Evolutionary conservation across 1,140 invertebrate species (phyloP), one percentile per base, ranked within the genome.

Genomic region (Ptiloglossa arizonensis): DNA sequence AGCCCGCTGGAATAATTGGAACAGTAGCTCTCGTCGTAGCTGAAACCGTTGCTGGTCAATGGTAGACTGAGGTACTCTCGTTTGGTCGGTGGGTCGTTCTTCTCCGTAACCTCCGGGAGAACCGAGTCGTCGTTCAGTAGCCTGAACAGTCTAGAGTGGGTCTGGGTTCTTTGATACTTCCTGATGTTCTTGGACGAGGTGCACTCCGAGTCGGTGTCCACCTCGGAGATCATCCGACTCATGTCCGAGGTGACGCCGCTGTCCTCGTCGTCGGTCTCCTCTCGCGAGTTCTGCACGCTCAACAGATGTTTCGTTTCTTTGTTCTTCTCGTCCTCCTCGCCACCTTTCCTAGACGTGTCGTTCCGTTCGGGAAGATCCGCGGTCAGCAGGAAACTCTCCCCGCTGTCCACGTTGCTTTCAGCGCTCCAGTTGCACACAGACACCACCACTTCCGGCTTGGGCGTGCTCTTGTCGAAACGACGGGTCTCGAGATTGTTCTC

Each of bases 201-300:
- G 67, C 93, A 93, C 48, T 96, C 95, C 3, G 94, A 94, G 70
- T 95, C 95, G 0, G 94, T 94, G 60, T 95, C 95, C 11, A 93
- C 94, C 82, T 96, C 95, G 0, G 95, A 96, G 73, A 96, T 93
- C 72, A 95, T 94, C 48, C 95, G 92, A 79, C 95, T 95, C 87
- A 95, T 93, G 85, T 96, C 95, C 0, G 94, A 95, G 2, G 95
- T 96, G 0, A 96, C 95, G 15, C 95, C 95, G 11, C 95, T 96
- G 86, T 96, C 95, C 57, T 95, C 94, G 81, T 96, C 95, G 60
- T 95, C 95, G 46, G 93, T 94, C 78, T 94, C 94, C 1, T 94
- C 94, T 46, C 91, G 89, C 2, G 93, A 93, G 48, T 91, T 90
- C 46, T 92, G 90, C 0, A 91, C 87, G 56, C 86, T 90, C 0